Conservation (phyloP, 1,140 invertebrate genomes). For the Rhyacophila brunnea region DNA sequence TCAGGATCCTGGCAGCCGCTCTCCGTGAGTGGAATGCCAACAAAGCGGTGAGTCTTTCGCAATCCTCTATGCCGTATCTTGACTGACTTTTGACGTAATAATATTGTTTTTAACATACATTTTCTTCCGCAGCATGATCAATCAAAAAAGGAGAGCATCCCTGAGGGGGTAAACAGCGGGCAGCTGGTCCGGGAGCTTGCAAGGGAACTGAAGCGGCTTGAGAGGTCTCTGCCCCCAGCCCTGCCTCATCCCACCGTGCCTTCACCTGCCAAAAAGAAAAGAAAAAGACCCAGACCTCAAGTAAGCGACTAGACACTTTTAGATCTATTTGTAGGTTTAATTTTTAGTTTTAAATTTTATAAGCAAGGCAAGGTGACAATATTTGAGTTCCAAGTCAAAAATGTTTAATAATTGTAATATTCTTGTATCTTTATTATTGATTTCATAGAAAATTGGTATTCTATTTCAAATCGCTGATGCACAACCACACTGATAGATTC, state of each 20-base stretch:
- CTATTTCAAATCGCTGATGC: too few species aligned
- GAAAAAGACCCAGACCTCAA: conserved; percentile 14
- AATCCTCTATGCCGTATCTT: too few species aligned
- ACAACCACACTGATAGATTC: too few species aligned
- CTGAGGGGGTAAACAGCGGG: conserved; percentile 50
- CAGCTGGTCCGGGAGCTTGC: conserved; percentile 50
- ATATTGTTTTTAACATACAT: background rate
- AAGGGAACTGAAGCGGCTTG: conserved; percentile 47
- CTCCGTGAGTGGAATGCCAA: conserved; percentile 51
- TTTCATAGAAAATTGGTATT: too few species aligned
- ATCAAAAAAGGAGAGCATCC: conserved; percentile 50
- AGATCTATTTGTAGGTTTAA: too few species aligned
- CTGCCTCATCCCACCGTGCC: background rate
- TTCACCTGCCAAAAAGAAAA: conserved; percentile 17
- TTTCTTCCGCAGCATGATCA: conserved; percentile 42
- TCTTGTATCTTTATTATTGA: too few species aligned
- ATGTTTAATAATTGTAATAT: too few species aligned
- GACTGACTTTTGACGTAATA: background rate
- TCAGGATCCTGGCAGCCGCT: conserved; percentile 45
- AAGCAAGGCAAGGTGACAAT: too few species aligned
- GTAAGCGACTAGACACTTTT: too few species aligned
- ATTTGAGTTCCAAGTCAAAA: too few species aligned
- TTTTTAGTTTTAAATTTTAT: too few species aligned
- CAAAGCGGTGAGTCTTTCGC: conserved; percentile 43
- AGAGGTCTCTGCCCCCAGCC: conserved; percentile 40